A percentile compares a stretch with the other conserved stretches of the same genome.
These are phyloP conservation scores for Stegostoma tigrinum DNA, from an alignment of 2,113 vertebrate genomes.

Conservation along the genomic window DNA sequence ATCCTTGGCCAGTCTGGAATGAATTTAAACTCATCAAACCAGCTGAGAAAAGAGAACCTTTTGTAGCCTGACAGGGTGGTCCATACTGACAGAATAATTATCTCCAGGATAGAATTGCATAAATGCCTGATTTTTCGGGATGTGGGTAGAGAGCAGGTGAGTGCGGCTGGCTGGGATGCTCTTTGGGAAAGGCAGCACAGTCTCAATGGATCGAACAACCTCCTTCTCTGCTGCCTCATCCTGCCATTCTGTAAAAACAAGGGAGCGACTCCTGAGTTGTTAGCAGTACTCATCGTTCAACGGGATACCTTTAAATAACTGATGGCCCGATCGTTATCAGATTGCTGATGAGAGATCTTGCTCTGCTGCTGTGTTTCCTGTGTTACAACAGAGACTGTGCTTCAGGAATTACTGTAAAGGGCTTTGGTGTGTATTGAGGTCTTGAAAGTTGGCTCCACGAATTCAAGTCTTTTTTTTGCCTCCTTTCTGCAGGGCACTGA, in stretches of 20 bases:
- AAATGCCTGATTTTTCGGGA: background rate
- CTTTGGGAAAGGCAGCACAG: background rate
- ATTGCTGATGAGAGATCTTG: background rate
- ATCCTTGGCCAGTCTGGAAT: background rate
- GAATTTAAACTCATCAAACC: no score
- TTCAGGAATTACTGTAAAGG: background rate
- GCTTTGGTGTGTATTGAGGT: background rate
- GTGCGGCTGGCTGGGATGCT: background rate
- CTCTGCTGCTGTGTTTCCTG: background rate
- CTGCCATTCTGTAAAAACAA: background rate
- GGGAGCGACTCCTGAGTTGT: background rate
- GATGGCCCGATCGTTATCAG: background rate
- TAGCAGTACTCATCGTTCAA: background rate
- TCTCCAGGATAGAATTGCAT: background rate
- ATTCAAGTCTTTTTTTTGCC: background rate
- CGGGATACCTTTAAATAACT: background rate
- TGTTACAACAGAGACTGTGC: background rate
- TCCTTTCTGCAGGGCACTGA: slow-evolving; percentile 73
- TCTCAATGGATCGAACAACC: background rate
- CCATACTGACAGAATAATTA: background rate
- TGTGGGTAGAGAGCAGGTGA: background rate
- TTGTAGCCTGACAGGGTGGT: background rate
- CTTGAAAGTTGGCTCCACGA: no score
- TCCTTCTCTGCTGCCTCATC: background rate
- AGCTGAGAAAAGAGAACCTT: no score